Percentiles rank a stretch among this genome's conserved stretches.
Conservation (phyloP, 2,113 vertebrate genomes). For the Bambusicola thoracicus region DNA sequence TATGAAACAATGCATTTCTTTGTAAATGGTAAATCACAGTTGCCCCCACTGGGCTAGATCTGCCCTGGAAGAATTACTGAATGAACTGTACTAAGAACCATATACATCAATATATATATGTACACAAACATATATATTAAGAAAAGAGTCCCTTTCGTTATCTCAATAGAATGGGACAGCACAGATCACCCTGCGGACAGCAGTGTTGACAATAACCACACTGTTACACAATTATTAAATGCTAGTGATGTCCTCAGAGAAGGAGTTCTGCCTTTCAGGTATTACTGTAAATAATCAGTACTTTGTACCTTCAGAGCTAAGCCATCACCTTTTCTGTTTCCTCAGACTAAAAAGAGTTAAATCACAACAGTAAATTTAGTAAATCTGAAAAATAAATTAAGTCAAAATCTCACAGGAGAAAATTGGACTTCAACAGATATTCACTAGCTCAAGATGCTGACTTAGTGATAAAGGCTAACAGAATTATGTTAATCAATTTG, state of each 20-base stretch:
- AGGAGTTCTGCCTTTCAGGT: not conserved
- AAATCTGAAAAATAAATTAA: not conserved
- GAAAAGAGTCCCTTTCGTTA: not conserved
- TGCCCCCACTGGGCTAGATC: not conserved
- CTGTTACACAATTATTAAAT: not conserved
- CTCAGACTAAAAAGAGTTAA: not conserved
- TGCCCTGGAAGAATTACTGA: not conserved
- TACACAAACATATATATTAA: not conserved
- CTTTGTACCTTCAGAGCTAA: not conserved
- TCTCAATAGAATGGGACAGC: not conserved
- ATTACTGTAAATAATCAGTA: not conserved
- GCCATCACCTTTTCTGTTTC: not conserved
- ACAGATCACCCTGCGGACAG: not conserved
- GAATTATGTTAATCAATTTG: not conserved
- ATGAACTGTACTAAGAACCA: not conserved
- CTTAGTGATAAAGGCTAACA: not conserved
- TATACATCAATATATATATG: not conserved
- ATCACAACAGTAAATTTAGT: not conserved
- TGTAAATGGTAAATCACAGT: not conserved
- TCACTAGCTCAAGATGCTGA: not conserved
- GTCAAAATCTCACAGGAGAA: not conserved
- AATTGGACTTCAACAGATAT: not conserved
- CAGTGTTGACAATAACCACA: not conserved
- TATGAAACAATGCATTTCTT: not conserved
- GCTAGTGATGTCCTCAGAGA: not conserved